Evolutionary conservation across 2,113 vertebrate species (phyloP).

Genomic region (Strix aluco): DNA sequence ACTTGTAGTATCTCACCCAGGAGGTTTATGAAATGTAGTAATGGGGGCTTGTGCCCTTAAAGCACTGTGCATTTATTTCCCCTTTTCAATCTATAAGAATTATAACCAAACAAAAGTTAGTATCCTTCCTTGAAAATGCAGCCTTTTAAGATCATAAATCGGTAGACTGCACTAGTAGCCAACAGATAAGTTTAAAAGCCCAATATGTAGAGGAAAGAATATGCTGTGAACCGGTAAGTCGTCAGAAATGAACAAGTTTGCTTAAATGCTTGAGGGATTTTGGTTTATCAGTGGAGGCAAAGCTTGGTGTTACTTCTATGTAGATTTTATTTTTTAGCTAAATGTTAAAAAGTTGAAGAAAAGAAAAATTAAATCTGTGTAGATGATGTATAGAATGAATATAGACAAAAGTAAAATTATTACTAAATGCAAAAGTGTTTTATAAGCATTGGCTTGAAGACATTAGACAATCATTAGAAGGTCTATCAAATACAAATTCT

Average conservation of each 20-base stretch:
- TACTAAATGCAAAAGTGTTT: background rate
- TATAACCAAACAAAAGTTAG: background rate
- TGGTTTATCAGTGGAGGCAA: background rate
- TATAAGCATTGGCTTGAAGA: background rate
- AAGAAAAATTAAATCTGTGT: background rate
- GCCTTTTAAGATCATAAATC: background rate
- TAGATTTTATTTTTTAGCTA: background rate
- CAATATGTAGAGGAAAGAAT: background rate
- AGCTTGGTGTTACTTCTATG: background rate
- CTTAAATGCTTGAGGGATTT: background rate
- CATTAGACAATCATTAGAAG: background rate
- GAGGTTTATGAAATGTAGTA: background rate
- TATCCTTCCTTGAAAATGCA: background rate
- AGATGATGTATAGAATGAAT: background rate
- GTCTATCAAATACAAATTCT: background rate
- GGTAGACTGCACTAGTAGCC: background rate
- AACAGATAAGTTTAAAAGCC: background rate
- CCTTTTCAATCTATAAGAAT: accelerated
- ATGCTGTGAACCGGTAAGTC: background rate
- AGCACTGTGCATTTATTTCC: background rate
- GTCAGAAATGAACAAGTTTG: background rate
- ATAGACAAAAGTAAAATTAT: background rate
- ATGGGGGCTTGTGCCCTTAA: background rate
- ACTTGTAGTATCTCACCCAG: background rate
- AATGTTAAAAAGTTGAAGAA: background rate